These are phyloP conservation scores for Urechis unicinctus DNA, from an alignment of 2,888 invertebrate species.

Conservation along the genomic window DNA sequence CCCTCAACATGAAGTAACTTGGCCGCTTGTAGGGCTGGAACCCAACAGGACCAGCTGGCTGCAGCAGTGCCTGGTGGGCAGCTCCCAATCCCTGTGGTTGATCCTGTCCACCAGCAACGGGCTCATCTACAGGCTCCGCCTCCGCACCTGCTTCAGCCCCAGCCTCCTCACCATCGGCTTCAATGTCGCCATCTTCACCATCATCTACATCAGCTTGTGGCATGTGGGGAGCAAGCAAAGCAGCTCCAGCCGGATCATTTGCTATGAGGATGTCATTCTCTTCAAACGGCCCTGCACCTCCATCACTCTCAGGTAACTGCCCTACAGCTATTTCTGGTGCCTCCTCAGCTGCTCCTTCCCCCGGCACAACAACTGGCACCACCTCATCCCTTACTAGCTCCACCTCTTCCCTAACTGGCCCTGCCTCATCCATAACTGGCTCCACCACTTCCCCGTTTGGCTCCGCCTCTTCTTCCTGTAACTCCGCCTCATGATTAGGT, in stretches of 20 bases:
- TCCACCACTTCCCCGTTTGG: not conserved
- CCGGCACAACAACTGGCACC: not conserved
- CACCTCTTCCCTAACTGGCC: not conserved
- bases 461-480: not conserved
- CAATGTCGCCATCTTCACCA: conserved; percentile 2
- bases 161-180: not conserved
- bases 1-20: conserved; percentile 65
- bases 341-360: not conserved
- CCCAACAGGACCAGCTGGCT: conserved; percentile 69
- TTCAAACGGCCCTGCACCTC: too few species aligned
- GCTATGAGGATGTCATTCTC: too few species aligned
- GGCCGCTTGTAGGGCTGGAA: conserved; percentile 87
- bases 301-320: too few species aligned
- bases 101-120: conserved; percentile 10
- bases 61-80: conserved; percentile 81
- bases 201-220: not conserved
- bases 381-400: too few species aligned
- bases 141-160: not conserved
- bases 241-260: too few species aligned
- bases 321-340: not conserved
- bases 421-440: not conserved
- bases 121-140: not conserved
- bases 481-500: too few species aligned
- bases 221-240: too few species aligned
- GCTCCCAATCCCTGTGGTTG: conserved; percentile 59